Evolutionary conservation across 2,797 vertebrate species (phyloP), one percentile per base, ranked within the genome.

Genomic region (Trachops cirrhosus): DNA sequence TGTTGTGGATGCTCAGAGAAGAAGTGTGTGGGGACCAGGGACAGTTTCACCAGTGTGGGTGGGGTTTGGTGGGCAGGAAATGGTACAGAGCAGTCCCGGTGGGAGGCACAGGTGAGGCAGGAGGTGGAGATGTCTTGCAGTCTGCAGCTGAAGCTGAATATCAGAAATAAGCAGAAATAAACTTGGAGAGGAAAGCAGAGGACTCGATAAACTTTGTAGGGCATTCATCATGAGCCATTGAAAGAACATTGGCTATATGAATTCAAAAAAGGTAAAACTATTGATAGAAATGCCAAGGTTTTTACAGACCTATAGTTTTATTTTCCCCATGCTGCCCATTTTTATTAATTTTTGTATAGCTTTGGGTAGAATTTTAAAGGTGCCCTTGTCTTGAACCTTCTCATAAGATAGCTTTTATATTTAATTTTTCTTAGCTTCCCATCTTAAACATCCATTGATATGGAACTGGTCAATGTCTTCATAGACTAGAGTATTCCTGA

Each of bases 331-430:
- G 37, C 29, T 68, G 26, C 10, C 83, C 7, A 75, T 83, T 91
- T 82, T 80, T 87, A 95, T 74, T 74, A 57, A 87, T 82, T 84
- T 84, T 89, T 57, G 21, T 77, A 15, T 96, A 75, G 71, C 62
- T 94, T 82, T 83, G 71, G 62, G 57, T 86, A 86, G 77, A 83
- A 84, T 94, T 92, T 86, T 78, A 44, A 77, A 93, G 64, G 39
- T 68, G 15, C 92, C 64, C 48, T 95, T 94, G 21, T 67, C 57
- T 95, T 85, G 82, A 86, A 32, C 59, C 62, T 79, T 88, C 22
- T 64, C 62, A 41, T 52, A 92, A 95, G 29, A 54, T 18, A 46
- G 29, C 29, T 89, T 93, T 89, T 86, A 79, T 34, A 86, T 77
- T 89, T 85, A 83, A 80, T 91, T 91, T 92, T 77, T 19, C 71